Evolutionary conservation across 2,113 vertebrate species (phyloP).

Genomic region (Pollimyrus isidori): DNA sequence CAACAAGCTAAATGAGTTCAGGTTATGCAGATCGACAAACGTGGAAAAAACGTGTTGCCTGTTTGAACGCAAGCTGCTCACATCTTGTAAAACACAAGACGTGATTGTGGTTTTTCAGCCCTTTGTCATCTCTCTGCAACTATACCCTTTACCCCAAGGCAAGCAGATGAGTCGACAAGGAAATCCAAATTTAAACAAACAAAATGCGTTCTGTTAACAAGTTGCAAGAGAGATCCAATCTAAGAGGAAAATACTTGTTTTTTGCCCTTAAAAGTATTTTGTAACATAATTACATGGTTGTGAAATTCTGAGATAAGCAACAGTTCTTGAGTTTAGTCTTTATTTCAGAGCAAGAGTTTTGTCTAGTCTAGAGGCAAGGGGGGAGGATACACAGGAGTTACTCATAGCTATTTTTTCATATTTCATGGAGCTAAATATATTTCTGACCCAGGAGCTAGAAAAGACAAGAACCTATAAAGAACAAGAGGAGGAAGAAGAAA

Average conservation of each 20-base stretch:
- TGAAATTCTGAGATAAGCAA: not conserved
- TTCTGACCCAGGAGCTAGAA: slow-evolving; percentile 11
- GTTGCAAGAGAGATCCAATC: slow-evolving; percentile 35
- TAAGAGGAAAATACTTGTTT: not conserved
- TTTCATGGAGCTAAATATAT: slow-evolving; percentile 2
- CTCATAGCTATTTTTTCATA: not conserved
- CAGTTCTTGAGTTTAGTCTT: not conserved
- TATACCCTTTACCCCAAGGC: not conserved
- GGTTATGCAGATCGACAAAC: slow-evolving; percentile 12
- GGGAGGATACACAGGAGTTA: not conserved
- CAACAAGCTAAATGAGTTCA: not conserved
- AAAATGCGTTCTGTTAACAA: slow-evolving; percentile 36
- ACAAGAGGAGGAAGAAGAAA: slow-evolving; percentile 27
- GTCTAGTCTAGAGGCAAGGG: not conserved
- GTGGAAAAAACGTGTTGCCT: not conserved
- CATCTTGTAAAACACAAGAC: slow-evolving; percentile 1
- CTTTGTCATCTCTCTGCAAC: not conserved
- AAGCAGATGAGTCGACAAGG: not conserved
- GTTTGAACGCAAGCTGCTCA: slow-evolving; percentile 9
- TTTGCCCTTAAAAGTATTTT: not conserved
- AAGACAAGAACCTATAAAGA: not conserved
- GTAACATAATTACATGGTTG: not conserved
- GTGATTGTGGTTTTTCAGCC: not conserved
- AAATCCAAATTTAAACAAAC: slow-evolving; percentile 34
- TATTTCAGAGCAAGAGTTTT: not conserved